These are phyloP conservation scores for Odontamblyopus rebecca DNA, from an alignment of 2,797 vertebrate genomes.

Conservation along the genomic window DNA sequence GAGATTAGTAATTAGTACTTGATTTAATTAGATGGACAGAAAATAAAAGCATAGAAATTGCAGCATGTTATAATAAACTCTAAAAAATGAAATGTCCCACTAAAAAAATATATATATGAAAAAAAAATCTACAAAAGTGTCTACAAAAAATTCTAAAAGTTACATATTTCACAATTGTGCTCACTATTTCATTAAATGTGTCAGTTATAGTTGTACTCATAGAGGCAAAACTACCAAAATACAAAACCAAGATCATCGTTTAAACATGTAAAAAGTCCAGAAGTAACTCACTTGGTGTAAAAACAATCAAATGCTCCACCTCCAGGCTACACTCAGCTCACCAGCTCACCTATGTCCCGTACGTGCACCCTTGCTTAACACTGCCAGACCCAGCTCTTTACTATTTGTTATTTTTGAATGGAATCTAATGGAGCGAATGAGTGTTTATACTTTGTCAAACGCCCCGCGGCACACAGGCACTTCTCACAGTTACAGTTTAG, in stretches of 20 bases:
- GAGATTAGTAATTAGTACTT: too few species aligned
- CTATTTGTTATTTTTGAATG: slow-evolving; percentile 64
- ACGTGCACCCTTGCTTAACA: slow-evolving; percentile 67
- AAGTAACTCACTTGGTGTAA: not conserved
- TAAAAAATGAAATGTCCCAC: too few species aligned
- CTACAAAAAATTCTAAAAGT: not conserved
- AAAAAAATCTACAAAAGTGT: too few species aligned
- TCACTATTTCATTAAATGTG: too few species aligned
- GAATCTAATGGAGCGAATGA: slow-evolving; percentile 60
- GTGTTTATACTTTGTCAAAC: slow-evolving; percentile 64
- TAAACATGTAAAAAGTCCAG: too few species aligned
- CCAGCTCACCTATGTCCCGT: slow-evolving; percentile 70
- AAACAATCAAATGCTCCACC: slow-evolving; percentile 64
- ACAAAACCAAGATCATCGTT: not conserved
- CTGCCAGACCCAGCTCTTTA: slow-evolving; percentile 61
- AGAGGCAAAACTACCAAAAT: not conserved
- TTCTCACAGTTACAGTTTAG: slow-evolving; percentile 20
- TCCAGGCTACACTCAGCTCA: slow-evolving; percentile 65
- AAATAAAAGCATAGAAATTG: too few species aligned
- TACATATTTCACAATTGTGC: too few species aligned
- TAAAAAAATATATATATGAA: too few species aligned
- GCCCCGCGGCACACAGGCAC: slow-evolving; percentile 30
- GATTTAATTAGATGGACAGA: too few species aligned
- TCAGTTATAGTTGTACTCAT: not conserved
- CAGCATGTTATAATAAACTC: too few species aligned